Conservation (phyloP, 1,140 invertebrate genomes). For the Plodia interpunctella region DNA sequence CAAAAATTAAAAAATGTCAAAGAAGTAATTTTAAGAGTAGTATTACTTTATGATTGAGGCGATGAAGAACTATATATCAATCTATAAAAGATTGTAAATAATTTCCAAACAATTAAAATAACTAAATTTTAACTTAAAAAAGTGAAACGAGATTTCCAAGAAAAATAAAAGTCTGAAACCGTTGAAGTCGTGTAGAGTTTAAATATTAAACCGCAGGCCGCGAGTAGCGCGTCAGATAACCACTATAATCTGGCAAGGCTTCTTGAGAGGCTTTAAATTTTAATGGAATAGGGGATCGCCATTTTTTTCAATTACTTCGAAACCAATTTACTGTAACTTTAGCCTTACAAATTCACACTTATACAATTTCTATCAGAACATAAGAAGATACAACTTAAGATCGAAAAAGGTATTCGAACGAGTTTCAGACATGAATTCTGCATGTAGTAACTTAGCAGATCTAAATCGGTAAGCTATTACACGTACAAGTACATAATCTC, state of each 20-base stretch:
- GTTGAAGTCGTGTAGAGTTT: neutral
- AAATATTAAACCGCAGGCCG: constrained; percentile 13
- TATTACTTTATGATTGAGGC: no score
- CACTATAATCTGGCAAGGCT: constrained; percentile 42
- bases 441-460: constrained; percentile 6
- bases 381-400: neutral
- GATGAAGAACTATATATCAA: no score
- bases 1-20: no score
- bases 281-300: constrained; percentile 24
- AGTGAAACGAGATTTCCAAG: no score
- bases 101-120: no score
- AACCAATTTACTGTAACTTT: constrained; percentile 21
- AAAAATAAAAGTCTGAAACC: constrained; percentile 1
- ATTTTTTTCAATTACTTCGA: constrained; percentile 38
- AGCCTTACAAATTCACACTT: neutral
- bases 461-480: constrained; percentile 1
- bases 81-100: no score
- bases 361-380: no score
- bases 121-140: no score
- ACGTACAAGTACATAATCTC: neutral
- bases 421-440: constrained; percentile 4
- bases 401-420: neutral
- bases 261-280: constrained; percentile 46
- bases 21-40: no score
- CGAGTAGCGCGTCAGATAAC: constrained; percentile 28